A percentile compares a stretch with the other conserved stretches of the same genome.
These are phyloP conservation scores for Solen grandis DNA, from an alignment of 1,140 invertebrate species.

Conservation along the genomic window DNA sequence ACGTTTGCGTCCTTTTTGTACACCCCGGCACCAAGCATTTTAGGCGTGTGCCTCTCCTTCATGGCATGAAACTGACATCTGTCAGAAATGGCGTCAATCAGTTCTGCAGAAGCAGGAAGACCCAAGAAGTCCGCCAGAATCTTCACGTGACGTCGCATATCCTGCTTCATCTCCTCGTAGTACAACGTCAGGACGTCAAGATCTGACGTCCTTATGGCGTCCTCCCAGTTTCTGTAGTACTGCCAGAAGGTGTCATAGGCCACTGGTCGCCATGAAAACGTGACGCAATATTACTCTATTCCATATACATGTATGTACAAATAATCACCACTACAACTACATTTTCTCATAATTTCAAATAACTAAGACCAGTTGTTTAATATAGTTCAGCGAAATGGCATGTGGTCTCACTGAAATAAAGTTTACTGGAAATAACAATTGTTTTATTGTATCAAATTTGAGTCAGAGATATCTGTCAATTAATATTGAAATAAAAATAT, in stretches of 20 bases:
- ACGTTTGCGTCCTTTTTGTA: conserved; percentile 16
- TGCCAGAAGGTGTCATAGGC: conserved; percentile 21
- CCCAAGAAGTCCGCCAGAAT: conserved; percentile 13
- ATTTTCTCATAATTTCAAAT: too few relatives aligned
- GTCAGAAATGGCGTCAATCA: conserved; percentile 3
- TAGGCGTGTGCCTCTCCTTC: conserved; percentile 1
- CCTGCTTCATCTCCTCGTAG: conserved; percentile 39
- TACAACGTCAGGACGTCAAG: conserved; percentile 20
- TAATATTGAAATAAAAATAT: too few relatives aligned
- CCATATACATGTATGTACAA: too few relatives aligned
- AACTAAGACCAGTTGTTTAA: too few relatives aligned
- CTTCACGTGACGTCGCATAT: background rate
- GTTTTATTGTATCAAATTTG: too few relatives aligned
- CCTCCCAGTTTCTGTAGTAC: conserved; percentile 27
- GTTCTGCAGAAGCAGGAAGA: background rate
- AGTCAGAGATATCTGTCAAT: too few relatives aligned
- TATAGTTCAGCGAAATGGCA: too few relatives aligned
- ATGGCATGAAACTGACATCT: conserved; percentile 37
- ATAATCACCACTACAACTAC: too few relatives aligned
- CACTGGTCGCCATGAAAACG: too few relatives aligned
- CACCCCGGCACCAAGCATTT: background rate
- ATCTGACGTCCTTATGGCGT: background rate
- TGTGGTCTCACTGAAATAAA: too few relatives aligned
- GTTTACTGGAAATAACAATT: too few relatives aligned
- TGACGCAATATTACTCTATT: too few relatives aligned